phyloP scores from a whole-genome alignment of 2,888 invertebrate genomes.

The Metopia argyrocephala region DNA sequence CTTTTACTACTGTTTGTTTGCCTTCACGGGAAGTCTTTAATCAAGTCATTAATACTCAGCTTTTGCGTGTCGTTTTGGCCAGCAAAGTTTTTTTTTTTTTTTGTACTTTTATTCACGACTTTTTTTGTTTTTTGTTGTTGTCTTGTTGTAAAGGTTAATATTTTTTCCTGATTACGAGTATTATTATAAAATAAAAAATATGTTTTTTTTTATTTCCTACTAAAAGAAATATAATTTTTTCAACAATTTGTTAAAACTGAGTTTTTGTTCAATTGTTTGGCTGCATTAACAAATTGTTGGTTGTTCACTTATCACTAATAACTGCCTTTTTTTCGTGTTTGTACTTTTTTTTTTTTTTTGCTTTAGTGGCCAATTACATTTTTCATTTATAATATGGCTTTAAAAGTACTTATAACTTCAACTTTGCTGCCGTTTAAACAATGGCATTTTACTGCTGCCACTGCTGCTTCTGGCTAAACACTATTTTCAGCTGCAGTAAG shows the following conservation, averaged over 20 bases:
- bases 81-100: background rate
- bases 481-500: slow-evolving; percentile 10
- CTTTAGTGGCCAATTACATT: slow-evolving; percentile 27
- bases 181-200: too few relatives aligned
- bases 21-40: slow-evolving; percentile 20
- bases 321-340: too few relatives aligned
- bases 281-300: background rate
- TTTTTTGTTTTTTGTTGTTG: too few relatives aligned
- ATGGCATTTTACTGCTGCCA: slow-evolving; percentile 18
- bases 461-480: slow-evolving; percentile 7
- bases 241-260: background rate
- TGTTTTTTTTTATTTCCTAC: background rate
- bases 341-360: background rate
- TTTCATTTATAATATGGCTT: slow-evolving; percentile 27
- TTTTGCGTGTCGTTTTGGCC: background rate
- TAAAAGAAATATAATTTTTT: background rate
- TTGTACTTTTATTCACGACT: background rate
- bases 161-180: background rate
- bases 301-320: slow-evolving; percentile 10
- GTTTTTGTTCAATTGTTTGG: background rate
- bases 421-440: too few relatives aligned
- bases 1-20: background rate
- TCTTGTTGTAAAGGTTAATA: background rate
- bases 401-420: slow-evolving; percentile 2
- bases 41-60: background rate